Percentiles rank a stretch among this genome's conserved stretches.
Evolutionary conservation across 2,888 invertebrate genomes (phyloP).

Genomic region (Brachyptera risi): DNA sequence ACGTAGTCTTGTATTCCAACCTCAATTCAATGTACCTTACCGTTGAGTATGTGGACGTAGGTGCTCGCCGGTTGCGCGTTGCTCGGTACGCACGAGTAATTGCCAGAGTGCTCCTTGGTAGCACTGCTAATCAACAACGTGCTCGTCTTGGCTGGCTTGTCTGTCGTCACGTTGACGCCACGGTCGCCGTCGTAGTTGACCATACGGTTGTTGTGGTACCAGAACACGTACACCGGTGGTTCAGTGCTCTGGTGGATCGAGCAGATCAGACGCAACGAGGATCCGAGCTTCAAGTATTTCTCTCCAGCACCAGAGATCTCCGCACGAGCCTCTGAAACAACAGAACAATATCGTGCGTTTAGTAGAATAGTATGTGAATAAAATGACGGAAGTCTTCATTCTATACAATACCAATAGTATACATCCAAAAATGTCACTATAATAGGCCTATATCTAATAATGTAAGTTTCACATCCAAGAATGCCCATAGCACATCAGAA

Average conservation of each 20-base stretch:
- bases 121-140: slow-evolving; percentile 53
- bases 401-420: too few species aligned
- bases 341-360: too few species aligned
- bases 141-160: slow-evolving; percentile 39
- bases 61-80: slow-evolving; percentile 85
- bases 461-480: too few species aligned
- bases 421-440: too few species aligned
- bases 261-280: slow-evolving; percentile 75
- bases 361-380: too few species aligned
- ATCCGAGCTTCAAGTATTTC: slow-evolving; percentile 83
- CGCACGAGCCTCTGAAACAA: slow-evolving; percentile 71
- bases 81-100: slow-evolving; percentile 85
- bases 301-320: slow-evolving; percentile 83
- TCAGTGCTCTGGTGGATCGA: slow-evolving; percentile 80
- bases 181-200: slow-evolving; percentile 70
- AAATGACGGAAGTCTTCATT: too few species aligned
- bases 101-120: slow-evolving; percentile 66
- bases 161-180: slow-evolving; percentile 51
- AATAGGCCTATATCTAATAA: too few species aligned
- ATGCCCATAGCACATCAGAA: too few species aligned
- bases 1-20: too few species aligned
- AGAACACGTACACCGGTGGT: slow-evolving; percentile 77
- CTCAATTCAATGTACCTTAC: slow-evolving; percentile 49
- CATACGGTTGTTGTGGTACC: slow-evolving; percentile 82
- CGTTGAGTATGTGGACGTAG: slow-evolving; percentile 85